Percentiles rank a stretch among this genome's conserved stretches.
Conservation (phyloP, 2,888 invertebrate species). For the Baccha elongata region DNA sequence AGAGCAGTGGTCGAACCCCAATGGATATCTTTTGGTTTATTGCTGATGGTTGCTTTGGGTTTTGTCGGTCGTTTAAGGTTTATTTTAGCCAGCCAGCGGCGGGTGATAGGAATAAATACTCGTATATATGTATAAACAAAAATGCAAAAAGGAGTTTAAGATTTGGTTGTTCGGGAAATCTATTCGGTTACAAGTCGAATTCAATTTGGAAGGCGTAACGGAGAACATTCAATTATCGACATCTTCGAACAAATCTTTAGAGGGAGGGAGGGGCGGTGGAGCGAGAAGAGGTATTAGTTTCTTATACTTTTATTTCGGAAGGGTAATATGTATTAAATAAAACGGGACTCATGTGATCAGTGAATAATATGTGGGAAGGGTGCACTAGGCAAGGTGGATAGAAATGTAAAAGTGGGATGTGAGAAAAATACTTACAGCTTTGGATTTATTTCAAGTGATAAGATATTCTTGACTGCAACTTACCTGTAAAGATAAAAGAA, state of each 20-base stretch:
- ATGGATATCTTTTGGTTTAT: constrained; percentile 73
- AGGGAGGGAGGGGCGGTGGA: neutral
- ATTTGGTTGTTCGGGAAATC: neutral
- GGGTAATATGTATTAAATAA: constrained; percentile 19
- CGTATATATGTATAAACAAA: constrained; percentile 2
- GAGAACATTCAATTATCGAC: constrained; percentile 71
- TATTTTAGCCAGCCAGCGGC: constrained; percentile 49
- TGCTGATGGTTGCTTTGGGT: constrained; percentile 43
- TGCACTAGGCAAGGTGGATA: constrained; percentile 29
- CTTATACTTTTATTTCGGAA: neutral
- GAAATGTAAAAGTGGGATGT: constrained; percentile 32
- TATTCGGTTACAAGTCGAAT: constrained; percentile 35
- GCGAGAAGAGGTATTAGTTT: constrained; percentile 17
- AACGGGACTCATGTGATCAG: constrained; percentile 52
- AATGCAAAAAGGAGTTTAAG: constrained; percentile 29
- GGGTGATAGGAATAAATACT: constrained; percentile 42
- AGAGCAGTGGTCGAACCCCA: constrained; percentile 70
- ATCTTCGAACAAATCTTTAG: constrained; percentile 57
- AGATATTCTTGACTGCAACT: constrained; percentile 33
- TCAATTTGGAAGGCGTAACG: constrained; percentile 48
- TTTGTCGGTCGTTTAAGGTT: constrained; percentile 34
- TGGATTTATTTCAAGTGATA: constrained; percentile 60
- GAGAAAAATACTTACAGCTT: constrained; percentile 48
- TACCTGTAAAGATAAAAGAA: constrained; percentile 58
- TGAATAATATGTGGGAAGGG: constrained; percentile 45